Conservation (phyloP, 2,888 invertebrate species). For the Parnassius orleans region DNA sequence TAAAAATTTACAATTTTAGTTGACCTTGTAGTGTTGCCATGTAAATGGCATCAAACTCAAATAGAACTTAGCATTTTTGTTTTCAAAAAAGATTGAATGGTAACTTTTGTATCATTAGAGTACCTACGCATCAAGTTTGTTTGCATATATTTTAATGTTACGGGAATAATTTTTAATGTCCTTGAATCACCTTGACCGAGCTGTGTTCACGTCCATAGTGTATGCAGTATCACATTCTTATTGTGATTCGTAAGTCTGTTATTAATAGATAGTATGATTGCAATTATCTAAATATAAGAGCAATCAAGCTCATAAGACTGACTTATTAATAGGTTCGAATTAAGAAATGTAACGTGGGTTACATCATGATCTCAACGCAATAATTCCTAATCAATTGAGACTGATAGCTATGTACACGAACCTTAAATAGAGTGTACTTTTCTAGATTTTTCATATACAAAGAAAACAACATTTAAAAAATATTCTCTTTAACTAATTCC, state of each 20-base stretch:
- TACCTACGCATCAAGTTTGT: too few relatives aligned
- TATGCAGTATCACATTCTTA: conserved; percentile 1
- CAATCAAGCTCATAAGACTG: conserved; percentile 6
- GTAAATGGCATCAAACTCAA: conserved; percentile 5
- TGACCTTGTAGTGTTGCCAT: conserved; percentile 3
- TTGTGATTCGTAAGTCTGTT: background rate
- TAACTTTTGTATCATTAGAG: too few relatives aligned
- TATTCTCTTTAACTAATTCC: background rate
- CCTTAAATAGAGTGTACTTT: background rate
- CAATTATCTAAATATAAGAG: conserved; percentile 1
- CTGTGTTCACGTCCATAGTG: background rate
- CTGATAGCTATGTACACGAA: conserved; percentile 8
- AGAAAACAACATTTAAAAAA: too few relatives aligned
- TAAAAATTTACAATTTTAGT: background rate
- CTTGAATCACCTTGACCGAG: conserved; percentile 17
- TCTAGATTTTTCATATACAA: background rate
- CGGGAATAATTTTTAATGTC: background rate
- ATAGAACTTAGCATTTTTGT: too few relatives aligned
- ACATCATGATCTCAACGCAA: conserved; percentile 7
- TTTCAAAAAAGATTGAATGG: too few relatives aligned
- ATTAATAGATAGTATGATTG: conserved; percentile 1
- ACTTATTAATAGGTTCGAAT: conserved; percentile 3
- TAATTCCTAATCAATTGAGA: conserved; percentile 19
- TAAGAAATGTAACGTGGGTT: background rate
- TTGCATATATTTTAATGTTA: too few relatives aligned